Percentiles rank a stretch among this genome's conserved stretches.
Conservation (phyloP, 2,888 invertebrate genomes). For the Dyspetes luteomarginatus region DNA sequence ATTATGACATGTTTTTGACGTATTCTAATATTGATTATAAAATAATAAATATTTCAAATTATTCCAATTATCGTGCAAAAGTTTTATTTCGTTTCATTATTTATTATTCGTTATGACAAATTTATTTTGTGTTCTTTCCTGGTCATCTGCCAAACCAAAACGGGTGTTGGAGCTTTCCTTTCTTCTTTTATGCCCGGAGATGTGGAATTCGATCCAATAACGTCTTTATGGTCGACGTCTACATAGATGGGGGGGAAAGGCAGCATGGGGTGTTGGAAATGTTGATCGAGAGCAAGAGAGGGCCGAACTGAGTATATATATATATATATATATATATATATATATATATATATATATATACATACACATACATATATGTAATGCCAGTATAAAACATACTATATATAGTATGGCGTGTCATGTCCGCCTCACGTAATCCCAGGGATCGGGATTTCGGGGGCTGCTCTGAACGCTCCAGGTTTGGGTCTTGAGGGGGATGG, state of each 20-base stretch:
- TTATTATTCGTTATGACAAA: neutral
- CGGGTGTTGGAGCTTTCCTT: neutral
- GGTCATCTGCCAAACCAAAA: neutral
- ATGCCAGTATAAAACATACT: conserved; percentile 3
- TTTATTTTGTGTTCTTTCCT: neutral
- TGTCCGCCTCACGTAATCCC: conserved; percentile 63
- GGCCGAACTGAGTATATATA: conserved; percentile 10
- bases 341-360: conserved; percentile 27
- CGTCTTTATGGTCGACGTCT: conserved; percentile 70
- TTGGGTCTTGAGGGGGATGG: conserved; percentile 44
- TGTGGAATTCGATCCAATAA: conserved; percentile 72
- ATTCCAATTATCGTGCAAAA: neutral
- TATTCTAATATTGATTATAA: no score
- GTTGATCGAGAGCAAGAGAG: conserved; percentile 33
- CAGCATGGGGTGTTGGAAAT: conserved; percentile 53
- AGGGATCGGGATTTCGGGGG: conserved; percentile 68
- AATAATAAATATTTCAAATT: neutral
- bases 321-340: conserved; percentile 5
- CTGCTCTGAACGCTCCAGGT: conserved; percentile 60
- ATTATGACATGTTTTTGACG: no score
- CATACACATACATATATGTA: conserved; percentile 12
- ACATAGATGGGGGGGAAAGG: conserved; percentile 52
- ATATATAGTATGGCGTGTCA: conserved; percentile 3
- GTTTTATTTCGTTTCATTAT: neutral
- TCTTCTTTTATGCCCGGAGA: conserved; percentile 22